Evolutionary conservation across 2,888 invertebrate genomes (phyloP).

Genomic region (Tenthredo distinguenda): DNA sequence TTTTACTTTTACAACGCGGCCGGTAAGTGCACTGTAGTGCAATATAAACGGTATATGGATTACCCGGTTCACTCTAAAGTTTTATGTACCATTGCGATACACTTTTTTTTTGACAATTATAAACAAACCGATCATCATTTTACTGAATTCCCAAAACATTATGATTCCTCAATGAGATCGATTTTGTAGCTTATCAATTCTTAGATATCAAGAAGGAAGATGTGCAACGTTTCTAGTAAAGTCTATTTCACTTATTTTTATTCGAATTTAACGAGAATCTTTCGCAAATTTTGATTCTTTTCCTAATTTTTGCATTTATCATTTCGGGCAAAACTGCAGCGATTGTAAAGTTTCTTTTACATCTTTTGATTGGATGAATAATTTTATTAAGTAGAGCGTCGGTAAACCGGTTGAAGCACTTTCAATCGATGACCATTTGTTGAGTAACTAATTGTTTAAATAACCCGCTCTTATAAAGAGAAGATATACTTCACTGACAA

Average conservation of each 20-base stretch:
- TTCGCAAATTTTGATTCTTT: background rate
- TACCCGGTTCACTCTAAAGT: background rate
- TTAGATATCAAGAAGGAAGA: background rate
- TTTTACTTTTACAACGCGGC: background rate
- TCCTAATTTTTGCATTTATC: background rate
- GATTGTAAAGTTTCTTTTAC: background rate
- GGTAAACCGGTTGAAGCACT: background rate
- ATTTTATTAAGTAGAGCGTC: background rate
- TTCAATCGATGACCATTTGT: background rate
- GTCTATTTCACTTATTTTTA: background rate
- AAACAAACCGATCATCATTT: background rate
- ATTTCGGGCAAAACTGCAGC: background rate
- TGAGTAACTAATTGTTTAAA: no score
- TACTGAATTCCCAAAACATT: background rate
- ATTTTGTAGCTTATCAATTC: background rate
- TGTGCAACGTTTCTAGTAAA: background rate
- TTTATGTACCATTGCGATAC: background rate
- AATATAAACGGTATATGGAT: background rate
- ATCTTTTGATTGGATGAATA: background rate
- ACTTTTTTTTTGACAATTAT: background rate
- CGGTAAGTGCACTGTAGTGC: background rate
- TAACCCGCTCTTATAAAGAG: no score
- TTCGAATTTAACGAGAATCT: background rate
- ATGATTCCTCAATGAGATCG: background rate
- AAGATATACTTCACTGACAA: no score